Evolutionary conservation across 2,113 vertebrate genomes (phyloP), one percentile per base, ranked within the genome.

Genomic region (Cyanistes caeruleus): DNA sequence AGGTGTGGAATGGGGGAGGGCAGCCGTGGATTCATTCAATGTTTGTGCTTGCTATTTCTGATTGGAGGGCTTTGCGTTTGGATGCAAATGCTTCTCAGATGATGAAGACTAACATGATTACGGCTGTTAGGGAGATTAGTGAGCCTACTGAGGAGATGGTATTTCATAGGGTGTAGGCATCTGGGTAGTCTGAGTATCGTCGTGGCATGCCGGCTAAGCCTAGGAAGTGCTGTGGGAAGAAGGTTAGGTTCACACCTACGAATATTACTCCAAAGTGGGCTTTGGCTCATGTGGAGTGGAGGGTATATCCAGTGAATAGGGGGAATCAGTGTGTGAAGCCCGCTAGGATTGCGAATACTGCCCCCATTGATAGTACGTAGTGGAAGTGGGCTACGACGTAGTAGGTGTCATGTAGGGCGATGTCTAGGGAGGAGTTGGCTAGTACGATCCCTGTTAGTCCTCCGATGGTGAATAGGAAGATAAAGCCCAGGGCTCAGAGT

Each of bases 41-140:
- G 8, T 63, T 63, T 0, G 60, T 63, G 9, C 4, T 21, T 14
- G 13, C 15, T 41, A 63, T 27, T 7, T 63, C 60, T 10, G 39
- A 19, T 10, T 63, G 60, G 0, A 10, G 1, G 13, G 6, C 27
- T 43, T 63, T 30, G 1, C 60, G 39, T 41, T 63, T 63, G 0
- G 60, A 63, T 63, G 39, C 39, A 1, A 63, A 30, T 1, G 60
- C 60, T 10, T 63, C 60, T 30, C 60, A 63, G 19, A 63, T 63
- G 0, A 43, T 63, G 4, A 63, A 63, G 0, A 43, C 5, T 10
- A 63, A 9, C 4, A 63, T 41, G 9, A 63, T 43, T 15, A 43
- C 60, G 6, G 60, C 60, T 21, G 39, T 63, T 7, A 63, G 3
- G 1, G 60, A 63, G 19, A 63, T 63, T 14, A 63, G 27, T 1